Evolutionary conservation across 2,113 vertebrate genomes (phyloP), one percentile per base, ranked within the genome.

Genomic region (Zingel zingel): DNA sequence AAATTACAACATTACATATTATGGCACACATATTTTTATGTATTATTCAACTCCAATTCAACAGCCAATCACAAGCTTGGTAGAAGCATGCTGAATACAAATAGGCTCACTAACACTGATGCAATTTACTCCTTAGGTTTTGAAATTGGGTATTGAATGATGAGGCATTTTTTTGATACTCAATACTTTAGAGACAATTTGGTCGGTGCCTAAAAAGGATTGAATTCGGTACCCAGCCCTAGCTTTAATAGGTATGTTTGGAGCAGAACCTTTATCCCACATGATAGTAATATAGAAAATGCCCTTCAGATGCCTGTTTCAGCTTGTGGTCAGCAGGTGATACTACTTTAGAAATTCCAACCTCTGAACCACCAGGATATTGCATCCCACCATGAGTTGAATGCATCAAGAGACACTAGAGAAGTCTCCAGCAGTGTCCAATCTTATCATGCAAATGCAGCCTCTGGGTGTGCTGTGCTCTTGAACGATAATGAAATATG

Each of bases 351-450:
- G 64, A 70, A 70, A 47, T 62, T 16, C 54, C 56, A 43, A 43
- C 54, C 63, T 23, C 59, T 67, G 23, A 74, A 50, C 36, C 45
- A 45, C 36, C 45, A n/a, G 72, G 11, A 73, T 47, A n/a, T 21
- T 53, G 2, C 58, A 61, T 75, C 25, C 59, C 1, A 16, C 69
- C 36, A 51, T 7, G 12, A 74, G 51, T 4, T 65, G 51, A 82
- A 75, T 16, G 18, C 48, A 58, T 74, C 47, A 33, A 56, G 74
- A 76, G 23, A 73, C 64, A 73, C 45, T 43, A n/a, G 48, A 79
- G 15, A 75, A 59, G 74, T 65, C 66, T 86, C 75, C 78, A 67
- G 47, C 50, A 58, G 56, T 58, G 70, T 81, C 77, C 82, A 68
- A 33, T 87, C 78, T 50, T 57, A 54, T 74, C 48, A 69, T 78